Base-by-base conservation (phyloP, 1,140 invertebrate species). In the Musca vetustissima region DNA sequence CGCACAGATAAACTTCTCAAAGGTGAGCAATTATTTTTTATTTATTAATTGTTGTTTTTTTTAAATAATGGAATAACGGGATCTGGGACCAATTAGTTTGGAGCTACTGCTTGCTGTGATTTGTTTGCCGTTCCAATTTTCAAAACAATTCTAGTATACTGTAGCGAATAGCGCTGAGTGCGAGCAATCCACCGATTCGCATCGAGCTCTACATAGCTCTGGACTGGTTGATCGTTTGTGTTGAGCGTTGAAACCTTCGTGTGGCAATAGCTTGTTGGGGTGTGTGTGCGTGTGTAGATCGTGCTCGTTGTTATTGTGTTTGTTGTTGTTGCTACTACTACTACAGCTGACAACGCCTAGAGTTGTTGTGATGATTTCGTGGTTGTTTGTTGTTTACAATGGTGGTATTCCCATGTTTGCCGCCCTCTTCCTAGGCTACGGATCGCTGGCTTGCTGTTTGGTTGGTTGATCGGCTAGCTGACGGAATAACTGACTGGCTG, bases 131-230 rank as follows among this genome's bases (percentile, higher is more conserved):
- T 43, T 43, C 11, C 36, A 43, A 28, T 19, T 65, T 17, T 19
- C 13, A 22, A 25, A 28, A 13, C 36, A 11, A 9, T 43, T 43
- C 36, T 43, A 43, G 36, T 43, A 4, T 43, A 49, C 17, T 52
- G 9, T 66, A 47, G 7, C 22, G 47, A 43, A 53, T 19, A 24
- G 43, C 24, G 47, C 24, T 28, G 24, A 64, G 68, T 66, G 68
- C 68, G 64, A 47, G 36, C 17, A 55, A 52, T 64, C 50, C 68
- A 66, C 68, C 65, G 68, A 59, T 57, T 66, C 64, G 68, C 28
- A 53, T 55, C 64, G 64, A 69, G 68, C 68, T 69, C 68, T 57
- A 43, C 68, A 69, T 69, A 52, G 68, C 68, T 69, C 68, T 69
- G 64, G 68, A 25, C 68, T 17, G 24, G n/a, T n/a, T 32, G 48